Base-by-base conservation (phyloP, 1,140 invertebrate genomes). In the Danaus plexippus region DNA sequence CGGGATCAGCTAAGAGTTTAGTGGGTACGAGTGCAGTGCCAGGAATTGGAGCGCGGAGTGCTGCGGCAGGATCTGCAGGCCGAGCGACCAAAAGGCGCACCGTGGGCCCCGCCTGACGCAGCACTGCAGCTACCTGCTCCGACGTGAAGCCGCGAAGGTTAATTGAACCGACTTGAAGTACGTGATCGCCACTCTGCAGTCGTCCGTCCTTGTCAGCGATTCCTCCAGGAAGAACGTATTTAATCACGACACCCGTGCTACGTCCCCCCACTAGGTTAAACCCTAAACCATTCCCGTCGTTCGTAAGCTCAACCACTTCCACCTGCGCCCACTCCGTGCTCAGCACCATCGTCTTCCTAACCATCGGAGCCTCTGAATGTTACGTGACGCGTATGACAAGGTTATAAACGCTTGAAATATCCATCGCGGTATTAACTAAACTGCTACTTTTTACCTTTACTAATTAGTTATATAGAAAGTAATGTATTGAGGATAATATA, bases 201-300 rank as follows among this genome's bases (percentile, higher is more conserved):
- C 96, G 89, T 7, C 92, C 93, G 87, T 98, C 95, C 89, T 95
- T 90, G 85, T 98, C 96, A 11, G 96, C 96, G 9, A 96, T 93
- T 66, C 96, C 95, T 13, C 96, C 96, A 10, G 96, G 96, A 12
- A 97, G 89, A 49, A 98, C 94, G 52, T 95, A 96, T 85, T 98
- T 98, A 54, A 98, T 95, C 9, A 98, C 96, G 51, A 98, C 97
- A n/a, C 97, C 97, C 13, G 97, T 98, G 78, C 95, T 97, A 48
- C 95, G 89, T 9, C 97, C 97, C 49, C 97, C 97, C 63, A 98
- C 96, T 64, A 98, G 95, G 51, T 97, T 97, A 87, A 98, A 98
- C 52, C 91, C 91, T 43, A 92, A 79, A n/a, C 91, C 91, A 66
- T 90, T 91, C 52, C 91, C 91, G 93, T 96, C 95, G 83, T 96